phyloP scores from a whole-genome alignment of 1,140 invertebrate genomes.

The Chrysoperla carnea region DNA sequence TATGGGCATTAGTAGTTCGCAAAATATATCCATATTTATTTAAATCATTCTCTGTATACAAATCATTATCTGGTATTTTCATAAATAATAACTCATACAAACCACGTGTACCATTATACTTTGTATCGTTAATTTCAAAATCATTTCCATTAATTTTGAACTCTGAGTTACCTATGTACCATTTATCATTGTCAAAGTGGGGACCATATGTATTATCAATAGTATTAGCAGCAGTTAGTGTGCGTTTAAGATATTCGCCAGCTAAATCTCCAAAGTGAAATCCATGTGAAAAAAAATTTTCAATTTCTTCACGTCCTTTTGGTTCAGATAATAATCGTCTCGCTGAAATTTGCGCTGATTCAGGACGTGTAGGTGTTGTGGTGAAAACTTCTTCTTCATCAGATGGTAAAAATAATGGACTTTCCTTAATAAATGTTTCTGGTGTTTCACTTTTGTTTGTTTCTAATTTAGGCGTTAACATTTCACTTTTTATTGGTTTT shows the following conservation, averaged over 20 bases:
- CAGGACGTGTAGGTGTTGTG: neutral
- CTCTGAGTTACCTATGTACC: neutral
- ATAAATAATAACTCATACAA: too few species aligned
- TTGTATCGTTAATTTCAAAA: conserved; percentile 5
- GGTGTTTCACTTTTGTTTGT: neutral
- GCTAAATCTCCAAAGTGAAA: neutral
- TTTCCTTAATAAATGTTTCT: neutral
- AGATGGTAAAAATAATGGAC: neutral
- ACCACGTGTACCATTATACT: too few species aligned
- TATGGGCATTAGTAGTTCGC: too few species aligned
- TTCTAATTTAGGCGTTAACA: neutral
- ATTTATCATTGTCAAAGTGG: neutral
- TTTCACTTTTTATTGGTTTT: conserved; percentile 1
- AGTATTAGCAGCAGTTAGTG: neutral
- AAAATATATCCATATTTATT: too few species aligned
- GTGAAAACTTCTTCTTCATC: neutral
- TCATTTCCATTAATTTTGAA: neutral
- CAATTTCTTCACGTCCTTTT: neutral
- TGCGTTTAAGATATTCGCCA: neutral
- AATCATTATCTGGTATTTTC: too few species aligned
- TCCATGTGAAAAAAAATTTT: neutral
- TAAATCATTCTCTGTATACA: too few species aligned
- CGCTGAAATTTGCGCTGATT: neutral
- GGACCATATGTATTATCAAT: conserved; percentile 2
- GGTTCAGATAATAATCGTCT: neutral